These are phyloP conservation scores for Amphiprion ocellaris DNA, from an alignment of 2,113 vertebrate species.

Conservation along the genomic window DNA sequence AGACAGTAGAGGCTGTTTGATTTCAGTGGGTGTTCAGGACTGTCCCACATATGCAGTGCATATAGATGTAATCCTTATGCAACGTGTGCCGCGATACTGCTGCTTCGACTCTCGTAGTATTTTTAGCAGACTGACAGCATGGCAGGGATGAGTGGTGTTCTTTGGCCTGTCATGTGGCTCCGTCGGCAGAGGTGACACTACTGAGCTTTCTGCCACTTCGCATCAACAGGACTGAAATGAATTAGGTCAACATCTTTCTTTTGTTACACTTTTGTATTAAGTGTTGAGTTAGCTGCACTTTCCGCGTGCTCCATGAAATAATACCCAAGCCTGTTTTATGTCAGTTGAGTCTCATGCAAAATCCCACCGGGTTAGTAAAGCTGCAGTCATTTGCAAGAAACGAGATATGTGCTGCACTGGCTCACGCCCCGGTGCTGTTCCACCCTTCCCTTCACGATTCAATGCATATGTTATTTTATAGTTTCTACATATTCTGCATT, in stretches of 20 bases:
- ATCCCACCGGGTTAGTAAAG: conserved; percentile 15
- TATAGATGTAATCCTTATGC: conserved; percentile 42
- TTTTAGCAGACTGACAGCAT: conserved; percentile 66
- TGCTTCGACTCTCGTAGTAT: conserved; percentile 49
- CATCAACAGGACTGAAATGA: background rate
- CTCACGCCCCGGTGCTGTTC: conserved; percentile 10
- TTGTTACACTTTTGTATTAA: conserved; percentile 13
- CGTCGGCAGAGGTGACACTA: conserved; percentile 20
- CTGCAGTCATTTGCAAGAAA: conserved; percentile 26
- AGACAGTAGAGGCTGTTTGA: conserved; percentile 21
- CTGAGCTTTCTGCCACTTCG: conserved; percentile 14
- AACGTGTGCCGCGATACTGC: conserved; percentile 22
- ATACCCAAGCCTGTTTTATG: conserved; percentile 3
- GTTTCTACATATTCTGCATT: background rate
- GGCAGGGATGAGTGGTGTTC: conserved; percentile 53
- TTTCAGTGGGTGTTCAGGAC: conserved; percentile 29
- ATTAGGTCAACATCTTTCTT: conserved; percentile 18
- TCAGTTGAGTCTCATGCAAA: conserved; percentile 27
- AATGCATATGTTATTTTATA: conserved; percentile 1
- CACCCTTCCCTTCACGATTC: background rate
- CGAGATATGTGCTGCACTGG: background rate
- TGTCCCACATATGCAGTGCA: conserved; percentile 35
- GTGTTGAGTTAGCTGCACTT: conserved; percentile 22
- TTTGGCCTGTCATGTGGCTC: conserved; percentile 36
- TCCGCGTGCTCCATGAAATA: conserved; percentile 4